phyloP scores from a whole-genome alignment of 1,140 invertebrate species.

The Rhizoglyphus robini region DNA sequence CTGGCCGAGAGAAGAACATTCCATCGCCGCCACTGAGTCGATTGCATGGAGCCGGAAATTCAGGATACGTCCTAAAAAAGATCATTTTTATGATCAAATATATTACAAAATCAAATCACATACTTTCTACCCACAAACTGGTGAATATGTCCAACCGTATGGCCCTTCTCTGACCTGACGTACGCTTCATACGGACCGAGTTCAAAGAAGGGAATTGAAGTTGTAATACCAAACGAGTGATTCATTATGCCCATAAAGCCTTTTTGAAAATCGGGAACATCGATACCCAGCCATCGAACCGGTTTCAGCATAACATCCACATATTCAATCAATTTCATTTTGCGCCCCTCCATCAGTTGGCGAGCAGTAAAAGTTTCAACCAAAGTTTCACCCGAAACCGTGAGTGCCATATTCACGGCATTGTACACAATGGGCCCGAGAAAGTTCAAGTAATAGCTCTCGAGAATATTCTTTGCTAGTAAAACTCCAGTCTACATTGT shows the following conservation, averaged over 20 bases:
- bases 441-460: not conserved
- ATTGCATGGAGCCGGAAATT: not conserved
- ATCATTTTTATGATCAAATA: too few relatives aligned
- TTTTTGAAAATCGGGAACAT: not conserved
- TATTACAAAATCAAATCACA: too few relatives aligned
- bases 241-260: not conserved
- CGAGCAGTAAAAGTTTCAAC: not conserved
- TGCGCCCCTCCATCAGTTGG: not conserved
- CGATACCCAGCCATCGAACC: not conserved
- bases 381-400: not conserved
- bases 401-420: not conserved
- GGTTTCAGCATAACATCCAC: not conserved
- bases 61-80: not conserved
- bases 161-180: not conserved
- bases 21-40: not conserved
- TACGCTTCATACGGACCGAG: not conserved
- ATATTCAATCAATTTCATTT: not conserved
- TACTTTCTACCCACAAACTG: not conserved
- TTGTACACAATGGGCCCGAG: not conserved
- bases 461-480: not conserved
- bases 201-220: not conserved
- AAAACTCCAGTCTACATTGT: not conserved
- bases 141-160: not conserved
- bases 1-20: not conserved
- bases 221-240: slow-evolving; percentile 1